Evolutionary conservation across 2,888 invertebrate species (phyloP).

Genomic region (Abscondita cerata): DNA sequence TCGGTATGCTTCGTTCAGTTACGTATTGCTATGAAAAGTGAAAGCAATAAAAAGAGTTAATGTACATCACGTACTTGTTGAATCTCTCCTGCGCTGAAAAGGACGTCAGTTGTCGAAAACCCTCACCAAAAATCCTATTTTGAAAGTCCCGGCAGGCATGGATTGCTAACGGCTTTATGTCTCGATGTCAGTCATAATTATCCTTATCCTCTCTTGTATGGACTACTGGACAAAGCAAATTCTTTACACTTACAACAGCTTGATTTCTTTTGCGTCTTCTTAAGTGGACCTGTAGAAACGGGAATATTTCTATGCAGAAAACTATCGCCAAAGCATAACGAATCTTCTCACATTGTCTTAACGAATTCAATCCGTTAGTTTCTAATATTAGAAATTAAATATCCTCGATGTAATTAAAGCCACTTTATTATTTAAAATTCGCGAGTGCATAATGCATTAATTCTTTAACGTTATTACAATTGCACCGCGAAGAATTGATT

Average conservation of each 20-base stretch:
- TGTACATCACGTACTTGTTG: slow-evolving; percentile 24
- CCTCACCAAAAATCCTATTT: slow-evolving; percentile 46
- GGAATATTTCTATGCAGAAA: slow-evolving; percentile 31
- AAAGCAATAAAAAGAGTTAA: slow-evolving; percentile 26
- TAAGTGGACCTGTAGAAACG: slow-evolving; percentile 33
- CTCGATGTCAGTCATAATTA: slow-evolving; percentile 54
- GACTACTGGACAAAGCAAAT: slow-evolving; percentile 45
- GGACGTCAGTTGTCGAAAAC: slow-evolving; percentile 39
- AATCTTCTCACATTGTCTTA: slow-evolving; percentile 37
- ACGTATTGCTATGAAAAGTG: slow-evolving; percentile 12
- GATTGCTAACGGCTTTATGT: slow-evolving; percentile 54
- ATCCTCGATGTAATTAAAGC: no score
- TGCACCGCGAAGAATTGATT: no score
- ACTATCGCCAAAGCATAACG: slow-evolving; percentile 36
- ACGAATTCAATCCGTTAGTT: slow-evolving; percentile 31
- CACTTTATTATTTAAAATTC: no score
- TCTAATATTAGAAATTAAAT: no score
- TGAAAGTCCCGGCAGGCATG: slow-evolving; percentile 57
- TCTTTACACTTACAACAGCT: slow-evolving; percentile 38
- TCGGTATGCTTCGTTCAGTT: no score
- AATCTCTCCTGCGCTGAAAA: slow-evolving; percentile 30
- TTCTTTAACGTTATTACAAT: no score
- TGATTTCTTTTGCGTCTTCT: slow-evolving; percentile 37
- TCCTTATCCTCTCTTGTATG: slow-evolving; percentile 52
- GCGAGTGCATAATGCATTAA: no score